Evolutionary conservation across 30 jellyfish, hydroid and myxozoan species (phyloP), one percentile per base, ranked within the genome.

Genomic region (Pseudorhiza aurosa): DNA sequence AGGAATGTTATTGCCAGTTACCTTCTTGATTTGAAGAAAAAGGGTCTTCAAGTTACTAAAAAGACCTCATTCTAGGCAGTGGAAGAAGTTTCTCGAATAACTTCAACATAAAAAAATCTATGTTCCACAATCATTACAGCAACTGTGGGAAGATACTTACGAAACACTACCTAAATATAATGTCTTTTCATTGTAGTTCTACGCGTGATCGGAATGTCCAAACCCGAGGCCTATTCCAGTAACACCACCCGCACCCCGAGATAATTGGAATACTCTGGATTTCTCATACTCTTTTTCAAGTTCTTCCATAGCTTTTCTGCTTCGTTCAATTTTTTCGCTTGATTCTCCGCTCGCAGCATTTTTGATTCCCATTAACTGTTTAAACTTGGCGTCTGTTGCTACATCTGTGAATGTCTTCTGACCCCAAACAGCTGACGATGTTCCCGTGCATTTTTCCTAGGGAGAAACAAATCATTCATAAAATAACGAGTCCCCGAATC

Each of bases 191-290:
- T n/a, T n/a, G n/a, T n/a, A n/a, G n/a, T n/a, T n/a, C n/a, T 50
- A 71, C 21, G 85, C 21, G 19, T 58, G 68, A 8, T 47, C 75
- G 35, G 72, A 6, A 5, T 81, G 84, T 49, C 96, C 96, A 80
- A 91, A 91, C 2, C 98, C 98, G 22, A 91, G 90, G 24, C 98
- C 98, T 8, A 91, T 91, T 2, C 98, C 98, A 19, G 98, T 91
- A 0, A 81, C 72, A 4, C 98, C 98, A 49, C 98, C 98, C 21
- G 98, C 98, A 15, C 98, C 98, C 5, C 98, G 86, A 21, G 98
- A 91, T 27, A 91, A 35, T 68, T 91, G 98, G 63, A 91, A 91
- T 24, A 81, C 96, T 15, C 98, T 90, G 29, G 98, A 91, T 45
- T 85, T 85, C 64, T 91, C 98, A 58, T 91, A 91, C 64, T 91